phyloP scores from a whole-genome alignment of 2,113 vertebrate genomes.

The Rhadina sibilatrix region DNA sequence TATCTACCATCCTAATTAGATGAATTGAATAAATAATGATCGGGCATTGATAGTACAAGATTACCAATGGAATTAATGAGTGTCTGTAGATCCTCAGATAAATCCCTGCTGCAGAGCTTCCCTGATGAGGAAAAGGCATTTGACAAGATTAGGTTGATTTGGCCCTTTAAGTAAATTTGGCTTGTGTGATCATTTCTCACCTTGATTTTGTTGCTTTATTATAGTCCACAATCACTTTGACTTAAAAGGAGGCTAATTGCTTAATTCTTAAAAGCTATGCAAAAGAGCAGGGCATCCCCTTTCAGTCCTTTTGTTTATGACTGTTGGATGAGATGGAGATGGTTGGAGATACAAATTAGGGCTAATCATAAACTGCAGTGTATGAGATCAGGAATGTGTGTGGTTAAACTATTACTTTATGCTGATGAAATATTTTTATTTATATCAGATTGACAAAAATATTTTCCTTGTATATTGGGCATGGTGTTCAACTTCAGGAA shows the following conservation, averaged over 20 bases:
- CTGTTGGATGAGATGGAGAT: too few relatives aligned
- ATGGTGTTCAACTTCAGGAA: not conserved
- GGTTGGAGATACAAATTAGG: not conserved
- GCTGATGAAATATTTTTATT: not conserved
- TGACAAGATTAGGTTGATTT: not conserved
- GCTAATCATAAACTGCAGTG: not conserved
- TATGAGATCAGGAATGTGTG: not conserved
- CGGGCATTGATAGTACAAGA: not conserved
- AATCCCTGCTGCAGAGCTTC: not conserved
- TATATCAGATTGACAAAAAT: not conserved
- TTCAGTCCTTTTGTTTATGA: not conserved
- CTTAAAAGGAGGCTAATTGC: not conserved
- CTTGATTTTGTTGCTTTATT: not conserved
- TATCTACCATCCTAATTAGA: conserved; percentile 4
- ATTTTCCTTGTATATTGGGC: not conserved
- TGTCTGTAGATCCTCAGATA: not conserved
- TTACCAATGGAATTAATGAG: not conserved
- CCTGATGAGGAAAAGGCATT: not conserved
- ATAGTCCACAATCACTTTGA: not conserved
- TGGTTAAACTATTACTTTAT: not conserved
- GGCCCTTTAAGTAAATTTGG: not conserved
- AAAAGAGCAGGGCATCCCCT: not conserved
- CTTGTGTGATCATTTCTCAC: not conserved
- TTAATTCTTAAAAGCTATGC: not conserved
- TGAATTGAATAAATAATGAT: conserved; percentile 9